Conservation (phyloP, 2,888 invertebrate species). For the Morinoia aosen region DNA sequence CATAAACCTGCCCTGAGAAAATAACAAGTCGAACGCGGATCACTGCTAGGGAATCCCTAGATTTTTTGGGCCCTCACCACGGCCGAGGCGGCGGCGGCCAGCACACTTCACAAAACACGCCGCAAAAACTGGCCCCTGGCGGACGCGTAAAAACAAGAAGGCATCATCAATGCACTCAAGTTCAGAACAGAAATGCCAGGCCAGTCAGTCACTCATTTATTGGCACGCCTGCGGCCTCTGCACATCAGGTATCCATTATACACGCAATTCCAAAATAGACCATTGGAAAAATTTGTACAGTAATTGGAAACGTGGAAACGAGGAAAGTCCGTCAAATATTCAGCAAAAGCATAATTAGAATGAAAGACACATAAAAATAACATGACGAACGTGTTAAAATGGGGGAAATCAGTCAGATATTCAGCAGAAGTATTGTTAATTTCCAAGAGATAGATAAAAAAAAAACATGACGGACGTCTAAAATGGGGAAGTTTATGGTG, state of each 20-base stretch:
- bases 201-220: neutral
- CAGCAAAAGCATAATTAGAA: neutral
- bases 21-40: neutral
- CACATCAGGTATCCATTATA: too few species aligned
- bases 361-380: too few species aligned
- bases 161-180: neutral
- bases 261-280: neutral
- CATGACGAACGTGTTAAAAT: too few species aligned
- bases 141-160: neutral
- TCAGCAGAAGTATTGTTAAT: too few species aligned
- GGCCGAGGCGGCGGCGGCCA: neutral
- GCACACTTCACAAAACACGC: neutral
- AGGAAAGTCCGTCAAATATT: neutral
- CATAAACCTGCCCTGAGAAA: too few species aligned
- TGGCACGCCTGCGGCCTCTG: neutral
- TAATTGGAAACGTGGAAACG: neutral
- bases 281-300: neutral
- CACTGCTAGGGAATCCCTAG: neutral
- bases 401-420: too few species aligned
- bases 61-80: neutral
- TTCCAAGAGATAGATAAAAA: too few species aligned
- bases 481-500: too few species aligned
- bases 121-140: neutral
- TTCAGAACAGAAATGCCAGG: neutral
- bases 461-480: too few species aligned